Evolutionary conservation across 2,797 vertebrate genomes (phyloP), one percentile per base, ranked within the genome.

Genomic region (Schizothorax lantsangensis): DNA sequence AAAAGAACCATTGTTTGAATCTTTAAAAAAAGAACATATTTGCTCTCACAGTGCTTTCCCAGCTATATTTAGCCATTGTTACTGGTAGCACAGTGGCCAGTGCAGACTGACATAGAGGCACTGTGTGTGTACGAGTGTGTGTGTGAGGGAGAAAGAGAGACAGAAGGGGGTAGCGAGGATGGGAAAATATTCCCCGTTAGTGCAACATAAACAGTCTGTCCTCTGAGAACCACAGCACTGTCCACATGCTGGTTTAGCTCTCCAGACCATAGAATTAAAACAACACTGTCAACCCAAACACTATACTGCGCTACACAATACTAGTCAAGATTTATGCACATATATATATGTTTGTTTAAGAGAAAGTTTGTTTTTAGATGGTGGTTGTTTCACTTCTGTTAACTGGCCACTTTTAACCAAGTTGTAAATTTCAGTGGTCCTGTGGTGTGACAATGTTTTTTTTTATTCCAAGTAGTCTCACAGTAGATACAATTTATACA

Each of bases 131-230:
- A 36, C 52, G 57, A 59, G 49, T 86, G 80, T 79, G 83, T 85
- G 33, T 72, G 77, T 68, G 69, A 5, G 40, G 6, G 43, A 64
- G 77, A 81, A 36, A 54, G 68, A 83, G 84, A 72, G 40, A 73
- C 17, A 23, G 74, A 69, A 52, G 12, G 72, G 84, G 83, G n/a
- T 69, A 73, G 75, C 5, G 68, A 81, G 64, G n/a, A 80, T 87
- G 43, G 84, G 69, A 85, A 91, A 91, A 89, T 72, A 87, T 72
- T 89, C 81, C 79, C 71, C 12, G 45, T 83, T 84, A 84, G 74
- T 52, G 88, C 79, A 85, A 80, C 73, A 90, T 88, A 89, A 89
- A 90, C 88, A 89, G 52, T 79, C 54, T 83, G 81, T 89, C 74
- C 88, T 86, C 10, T 73, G 36, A 88, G 81, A 86, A 71, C 68